These are phyloP conservation scores for Eclectus roratus DNA, from an alignment of 2,113 vertebrate genomes.

Conservation along the genomic window DNA sequence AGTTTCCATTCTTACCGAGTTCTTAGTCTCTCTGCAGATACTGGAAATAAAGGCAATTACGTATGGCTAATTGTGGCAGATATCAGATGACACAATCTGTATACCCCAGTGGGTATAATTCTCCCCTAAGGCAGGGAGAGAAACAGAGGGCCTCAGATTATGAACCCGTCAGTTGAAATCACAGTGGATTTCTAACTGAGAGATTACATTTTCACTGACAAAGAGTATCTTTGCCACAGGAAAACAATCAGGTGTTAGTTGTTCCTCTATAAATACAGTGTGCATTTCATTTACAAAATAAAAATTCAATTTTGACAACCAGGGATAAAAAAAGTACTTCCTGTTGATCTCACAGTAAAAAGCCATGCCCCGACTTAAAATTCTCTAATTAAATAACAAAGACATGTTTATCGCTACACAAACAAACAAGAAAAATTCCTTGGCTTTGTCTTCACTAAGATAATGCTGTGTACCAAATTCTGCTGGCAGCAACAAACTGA, in stretches of 20 bases:
- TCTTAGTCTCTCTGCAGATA: not conserved
- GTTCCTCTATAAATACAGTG: not conserved
- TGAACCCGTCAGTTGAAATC: not conserved
- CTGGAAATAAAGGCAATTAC: not conserved
- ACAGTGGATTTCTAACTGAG: not conserved
- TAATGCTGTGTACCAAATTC: not conserved
- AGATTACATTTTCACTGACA: not conserved
- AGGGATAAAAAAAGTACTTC: not conserved
- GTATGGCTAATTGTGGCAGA: not conserved
- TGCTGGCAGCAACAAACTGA: slow-evolving; percentile 14
- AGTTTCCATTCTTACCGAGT: not conserved
- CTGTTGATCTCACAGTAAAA: not conserved
- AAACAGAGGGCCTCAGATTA: not conserved
- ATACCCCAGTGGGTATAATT: not conserved
- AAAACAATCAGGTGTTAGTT: not conserved
- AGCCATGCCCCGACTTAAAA: not conserved
- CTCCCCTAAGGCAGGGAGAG: not conserved
- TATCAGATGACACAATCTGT: not conserved
- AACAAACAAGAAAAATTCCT: slow-evolving; percentile 36
- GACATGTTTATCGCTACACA: not conserved
- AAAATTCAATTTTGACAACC: not conserved
- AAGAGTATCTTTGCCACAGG: not conserved
- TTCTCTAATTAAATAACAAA: slow-evolving; percentile 8
- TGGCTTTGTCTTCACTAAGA: slow-evolving; percentile 39
- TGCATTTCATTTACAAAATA: not conserved